A percentile compares a stretch with the other conserved stretches of the same genome.
phyloP scores from a whole-genome alignment of 2,888 invertebrate genomes.

The Allygus modestus region DNA sequence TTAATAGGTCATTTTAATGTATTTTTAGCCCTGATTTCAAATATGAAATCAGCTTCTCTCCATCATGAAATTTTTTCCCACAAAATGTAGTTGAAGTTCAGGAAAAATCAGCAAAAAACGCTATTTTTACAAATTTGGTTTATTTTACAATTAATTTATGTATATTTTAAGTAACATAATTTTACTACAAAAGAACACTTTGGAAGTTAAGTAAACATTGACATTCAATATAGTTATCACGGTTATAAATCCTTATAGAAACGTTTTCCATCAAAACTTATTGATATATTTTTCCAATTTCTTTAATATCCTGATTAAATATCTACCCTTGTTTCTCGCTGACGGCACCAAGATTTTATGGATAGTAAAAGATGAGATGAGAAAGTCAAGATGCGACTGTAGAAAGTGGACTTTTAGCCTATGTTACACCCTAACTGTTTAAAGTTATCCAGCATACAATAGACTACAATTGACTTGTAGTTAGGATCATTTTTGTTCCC shows the following conservation, averaged over 20 bases:
- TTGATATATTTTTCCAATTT: constrained; percentile 72
- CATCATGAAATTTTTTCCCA: constrained; percentile 35
- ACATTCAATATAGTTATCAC: neutral
- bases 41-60: too few relatives aligned
- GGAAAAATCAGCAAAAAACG: neutral
- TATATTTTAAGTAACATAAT: too few relatives aligned
- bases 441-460: constrained; percentile 64
- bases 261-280: constrained; percentile 59
- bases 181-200: too few relatives aligned
- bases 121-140: too few relatives aligned
- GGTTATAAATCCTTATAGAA: constrained; percentile 36
- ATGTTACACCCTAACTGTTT: constrained; percentile 71
- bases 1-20: constrained; percentile 24
- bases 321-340: constrained; percentile 73
- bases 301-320: constrained; percentile 73
- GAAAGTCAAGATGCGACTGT: constrained; percentile 72
- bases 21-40: constrained; percentile 51
- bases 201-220: constrained; percentile 16
- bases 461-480: constrained; percentile 62
- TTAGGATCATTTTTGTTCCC: constrained; percentile 64
- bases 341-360: constrained; percentile 72
- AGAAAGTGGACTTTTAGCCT: constrained; percentile 73
- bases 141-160: too few relatives aligned
- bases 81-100: neutral
- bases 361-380: too few relatives aligned